These are phyloP conservation scores for Meloidogyne floridensis DNA, from an alignment of 1,140 invertebrate genomes.

Conservation along the genomic window DNA sequence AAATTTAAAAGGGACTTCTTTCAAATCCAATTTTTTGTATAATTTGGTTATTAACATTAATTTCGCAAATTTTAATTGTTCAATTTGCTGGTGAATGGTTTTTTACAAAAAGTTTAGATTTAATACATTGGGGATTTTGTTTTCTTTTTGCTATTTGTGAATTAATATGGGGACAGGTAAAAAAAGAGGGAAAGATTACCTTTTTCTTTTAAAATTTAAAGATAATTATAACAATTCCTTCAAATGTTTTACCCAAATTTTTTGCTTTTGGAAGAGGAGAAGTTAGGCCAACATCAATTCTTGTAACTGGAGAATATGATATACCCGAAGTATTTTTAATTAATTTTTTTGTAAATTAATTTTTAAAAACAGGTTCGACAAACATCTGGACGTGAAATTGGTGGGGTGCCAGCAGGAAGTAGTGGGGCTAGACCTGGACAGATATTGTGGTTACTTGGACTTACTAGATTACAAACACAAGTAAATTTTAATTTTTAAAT, in stretches of 20 bases:
- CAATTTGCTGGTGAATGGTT: constrained; percentile 96
- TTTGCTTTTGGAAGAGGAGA: constrained; percentile 63
- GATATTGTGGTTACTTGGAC: constrained; percentile 96
- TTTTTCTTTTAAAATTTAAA: constrained; percentile 29
- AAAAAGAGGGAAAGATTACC: too few species aligned
- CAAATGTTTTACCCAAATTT: constrained; percentile 62
- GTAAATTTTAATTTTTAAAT: constrained; percentile 73
- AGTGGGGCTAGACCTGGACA: constrained; percentile 83
- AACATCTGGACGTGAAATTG: constrained; percentile 65
- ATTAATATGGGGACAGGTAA: constrained; percentile 91
- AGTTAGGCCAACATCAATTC: constrained; percentile 62
- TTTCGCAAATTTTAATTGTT: constrained; percentile 94
- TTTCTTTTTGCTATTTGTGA: constrained; percentile 92
- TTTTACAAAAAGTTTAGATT: constrained; percentile 81
- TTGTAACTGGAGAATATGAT: constrained; percentile 65
- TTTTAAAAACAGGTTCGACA: constrained; percentile 18
- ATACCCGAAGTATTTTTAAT: constrained; percentile 48
- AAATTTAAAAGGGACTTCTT: constrained; percentile 76
- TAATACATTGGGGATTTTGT: constrained; percentile 98
- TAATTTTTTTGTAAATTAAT: not conserved
- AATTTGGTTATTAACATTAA: constrained; percentile 91
- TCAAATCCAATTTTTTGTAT: constrained; percentile 97
- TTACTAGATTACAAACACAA: constrained; percentile 98
- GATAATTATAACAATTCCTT: constrained; percentile 63
- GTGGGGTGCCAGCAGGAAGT: constrained; percentile 83